phyloP scores from a whole-genome alignment of 2,888 invertebrate species.

The Drosophila colorata region DNA sequence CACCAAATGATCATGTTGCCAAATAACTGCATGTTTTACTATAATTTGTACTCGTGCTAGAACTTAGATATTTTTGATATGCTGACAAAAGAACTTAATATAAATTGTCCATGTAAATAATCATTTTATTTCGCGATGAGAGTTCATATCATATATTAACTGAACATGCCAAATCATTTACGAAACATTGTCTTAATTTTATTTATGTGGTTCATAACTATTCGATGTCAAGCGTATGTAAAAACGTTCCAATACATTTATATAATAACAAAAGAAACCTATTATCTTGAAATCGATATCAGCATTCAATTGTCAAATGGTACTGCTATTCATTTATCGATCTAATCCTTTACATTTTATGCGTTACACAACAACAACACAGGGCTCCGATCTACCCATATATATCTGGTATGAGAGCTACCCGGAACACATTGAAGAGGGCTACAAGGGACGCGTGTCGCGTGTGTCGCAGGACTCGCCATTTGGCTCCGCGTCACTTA shows the following conservation, averaged over 20 bases:
- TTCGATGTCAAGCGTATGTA: conserved; percentile 30
- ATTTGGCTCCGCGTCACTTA: conserved; percentile 96
- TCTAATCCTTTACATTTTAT: conserved; percentile 31
- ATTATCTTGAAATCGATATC: conserved; percentile 11
- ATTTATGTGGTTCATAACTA: conserved; percentile 10
- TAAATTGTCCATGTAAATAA: conserved; percentile 18
- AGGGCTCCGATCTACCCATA: conserved; percentile 98
- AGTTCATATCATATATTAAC: conserved; percentile 2
- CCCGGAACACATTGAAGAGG: conserved; percentile 97
- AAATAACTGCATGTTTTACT: conserved; percentile 12
- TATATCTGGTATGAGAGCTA: conserved; percentile 99
- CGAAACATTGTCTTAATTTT: conserved; percentile 18
- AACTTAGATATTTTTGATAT: neutral
- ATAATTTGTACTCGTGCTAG: neutral
- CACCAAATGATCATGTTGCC: neutral
- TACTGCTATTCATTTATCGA: conserved; percentile 1
- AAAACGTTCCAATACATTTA: conserved; percentile 29
- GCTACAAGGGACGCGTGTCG: conserved; percentile 96
- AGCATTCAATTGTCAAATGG: neutral
- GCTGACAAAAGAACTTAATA: neutral
- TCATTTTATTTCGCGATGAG: conserved; percentile 1
- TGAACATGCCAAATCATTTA: conserved; percentile 7
- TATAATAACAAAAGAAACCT: conserved; percentile 2
- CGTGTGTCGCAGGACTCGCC: conserved; percentile 94
- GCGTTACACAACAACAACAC: conserved; percentile 60